Evolutionary conservation across 2,888 invertebrate species (phyloP), one percentile per base, ranked within the genome.

Genomic region (Acronicta psi): DNA sequence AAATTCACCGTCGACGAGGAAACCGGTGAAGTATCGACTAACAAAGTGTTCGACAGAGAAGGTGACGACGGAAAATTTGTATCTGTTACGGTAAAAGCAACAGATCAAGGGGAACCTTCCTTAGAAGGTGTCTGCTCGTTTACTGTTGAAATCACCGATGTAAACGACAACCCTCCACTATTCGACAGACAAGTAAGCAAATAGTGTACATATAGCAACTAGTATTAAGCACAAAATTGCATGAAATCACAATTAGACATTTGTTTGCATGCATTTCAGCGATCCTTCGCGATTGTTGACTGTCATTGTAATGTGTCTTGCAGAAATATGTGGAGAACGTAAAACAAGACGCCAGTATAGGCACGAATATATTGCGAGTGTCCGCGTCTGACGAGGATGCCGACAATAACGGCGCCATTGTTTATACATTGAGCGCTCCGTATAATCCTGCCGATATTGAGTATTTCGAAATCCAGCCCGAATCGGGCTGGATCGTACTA

Each of bases 91-190:
- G 98, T 99, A 0, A 99, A 99, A 92, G 99, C 99, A 6, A 99
- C 99, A 0, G 99, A 99, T 95, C 98, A 99, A 87, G 99, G 99
- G n/a, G 98, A 98, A 87, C 99, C 99, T 1, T 98, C 98, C 0
- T 91, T 99, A 73, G 99, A 99, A 91, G 99, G 99, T 23, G 99
- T 99, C 73, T 99, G 99, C 90, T 99, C 99, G 8, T 99, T 99
- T 88, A 99, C 98, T 14, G 99, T 99, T 44, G 99, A 99, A 94
- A 98, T 99, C 52, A 98, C 98, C 1, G 99, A 99, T 89, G 98
- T 99, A 42, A 99, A 99, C 85, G 99, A 99, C 88, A 99, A 99
- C 91, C 98, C 98, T 8, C 98, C 98, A 9, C 93, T 98, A 50
- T 99, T 99, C 90, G 98, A 98, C 93, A 95, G 98, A 95, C 98